Base-by-base conservation (phyloP, 2,888 invertebrate genomes). In the Sepiola atlantica region DNA sequence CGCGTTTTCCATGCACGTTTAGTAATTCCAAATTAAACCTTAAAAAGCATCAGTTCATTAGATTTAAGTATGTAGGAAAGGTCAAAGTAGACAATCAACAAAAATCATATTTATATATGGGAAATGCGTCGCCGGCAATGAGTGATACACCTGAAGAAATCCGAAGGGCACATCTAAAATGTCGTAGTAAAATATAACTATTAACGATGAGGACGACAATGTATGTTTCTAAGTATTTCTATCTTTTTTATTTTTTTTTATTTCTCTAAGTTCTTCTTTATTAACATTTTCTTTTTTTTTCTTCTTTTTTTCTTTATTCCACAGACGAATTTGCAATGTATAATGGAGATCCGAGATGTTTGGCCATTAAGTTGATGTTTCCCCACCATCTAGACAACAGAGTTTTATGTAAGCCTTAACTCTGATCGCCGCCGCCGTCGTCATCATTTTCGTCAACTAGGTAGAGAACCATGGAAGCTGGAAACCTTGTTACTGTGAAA, bases 401-500 rank as follows among this genome's bases (percentile, higher is more conserved):
- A 77, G 77, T n/a, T 77, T n/a, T 12, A 77, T n/a, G n/a, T n/a
- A 21, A 21, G 21, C 61, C 45, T 45, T 45, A 45, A 45, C 45
- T 45, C 45, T 45, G 61, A 61, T n/a, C n/a, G n/a, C 77, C 77
- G n/a, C 16, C 77, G n/a, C 8, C 45, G 45, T 45, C 45, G 45
- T 45, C 45, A 45, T 45, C 45, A 45, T 45, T 45, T 45, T 45
- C 45, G 45, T 45, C 45, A 45, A 45, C 45, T n/a, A 77, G n/a
- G n/a, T 92, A 92, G 4, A 92, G 16, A n/a, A 92, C 35, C 92
- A 92, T 92, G 92, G 92, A 54, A 54, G 54, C 55, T 92, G 92
- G n/a, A 92, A 92, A 54, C n/a, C n/a, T 92, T 28, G 54, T 92
- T 55, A 92, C 24, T 55, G 55, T 54, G 55, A 92, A 92, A 92